Conservation (phyloP, 2,113 vertebrate species). For the Rhinoptilus africanus region DNA sequence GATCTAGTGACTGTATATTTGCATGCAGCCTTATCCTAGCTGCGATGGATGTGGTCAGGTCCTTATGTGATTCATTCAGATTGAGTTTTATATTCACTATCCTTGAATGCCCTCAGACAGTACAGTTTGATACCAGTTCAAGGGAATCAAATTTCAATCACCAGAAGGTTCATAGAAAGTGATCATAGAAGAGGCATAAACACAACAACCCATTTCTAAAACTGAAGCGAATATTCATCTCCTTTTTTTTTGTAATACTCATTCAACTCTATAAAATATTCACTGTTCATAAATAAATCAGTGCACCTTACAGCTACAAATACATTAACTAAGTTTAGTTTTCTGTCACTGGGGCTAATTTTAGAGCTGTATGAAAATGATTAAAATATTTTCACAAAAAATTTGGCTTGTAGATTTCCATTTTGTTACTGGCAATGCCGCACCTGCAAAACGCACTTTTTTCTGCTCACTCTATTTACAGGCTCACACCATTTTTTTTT, state of each 20-base stretch:
- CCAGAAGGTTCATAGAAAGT: constrained; percentile 3
- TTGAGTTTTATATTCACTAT: neutral
- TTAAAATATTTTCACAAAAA: constrained; percentile 60
- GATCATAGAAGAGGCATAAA: constrained; percentile 4
- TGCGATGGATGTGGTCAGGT: neutral
- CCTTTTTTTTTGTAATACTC: constrained; percentile 2
- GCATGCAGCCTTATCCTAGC: neutral
- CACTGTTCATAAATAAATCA: constrained; percentile 66
- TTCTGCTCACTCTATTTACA: neutral
- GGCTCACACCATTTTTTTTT: neutral
- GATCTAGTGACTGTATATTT: neutral
- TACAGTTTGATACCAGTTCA: neutral
- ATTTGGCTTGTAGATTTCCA: constrained; percentile 21
- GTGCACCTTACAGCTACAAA: constrained; percentile 38
- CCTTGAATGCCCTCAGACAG: neutral
- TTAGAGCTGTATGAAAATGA: constrained; percentile 37
- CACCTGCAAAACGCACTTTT: neutral
- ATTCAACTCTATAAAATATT: constrained; percentile 60
- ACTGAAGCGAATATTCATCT: constrained; percentile 48
- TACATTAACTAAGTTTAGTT: constrained; percentile 48
- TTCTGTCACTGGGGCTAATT: constrained; percentile 47
- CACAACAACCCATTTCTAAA: constrained; percentile 8
- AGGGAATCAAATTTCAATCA: neutral
- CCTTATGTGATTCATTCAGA: neutral
- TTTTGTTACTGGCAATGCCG: constrained; percentile 4